Conservation (phyloP, 2,113 vertebrate species). For the Crotalus helleri region DNA sequence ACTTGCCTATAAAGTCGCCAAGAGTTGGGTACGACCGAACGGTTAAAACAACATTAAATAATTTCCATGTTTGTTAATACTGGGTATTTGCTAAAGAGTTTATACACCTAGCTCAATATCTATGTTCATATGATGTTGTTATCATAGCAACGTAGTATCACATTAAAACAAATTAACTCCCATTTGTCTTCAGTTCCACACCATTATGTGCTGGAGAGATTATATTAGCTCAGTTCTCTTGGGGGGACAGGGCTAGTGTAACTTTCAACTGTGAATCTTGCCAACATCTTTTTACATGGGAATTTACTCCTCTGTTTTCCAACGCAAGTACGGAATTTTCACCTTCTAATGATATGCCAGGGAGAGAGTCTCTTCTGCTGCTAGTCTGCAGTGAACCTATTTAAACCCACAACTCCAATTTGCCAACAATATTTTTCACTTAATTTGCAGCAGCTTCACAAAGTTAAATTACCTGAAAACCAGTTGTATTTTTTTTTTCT, state of each 20-base stretch:
- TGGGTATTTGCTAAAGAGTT: not conserved
- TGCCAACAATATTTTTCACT: conserved; percentile 45
- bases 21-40: not conserved
- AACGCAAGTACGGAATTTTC: conserved; percentile 26
- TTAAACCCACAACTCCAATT: conserved; percentile 55
- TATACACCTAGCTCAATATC: not conserved
- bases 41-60: not conserved
- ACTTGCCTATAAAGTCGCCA: not conserved
- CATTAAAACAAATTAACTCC: not conserved
- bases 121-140: not conserved
- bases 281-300: not conserved
- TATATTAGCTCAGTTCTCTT: not conserved
- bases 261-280: conserved; percentile 26
- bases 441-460: conserved; percentile 37
- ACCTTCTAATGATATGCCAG: conserved; percentile 42
- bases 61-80: not conserved
- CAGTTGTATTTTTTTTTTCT: not conserved
- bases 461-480: conserved; percentile 45
- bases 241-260: not conserved
- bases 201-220: not conserved
- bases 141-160: not conserved
- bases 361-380: conserved; percentile 29
- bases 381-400: conserved; percentile 38
- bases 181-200: not conserved
- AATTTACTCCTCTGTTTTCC: conserved; percentile 9